These are phyloP conservation scores for cattle (Bos taurus) DNA, from an alignment of 2,113 vertebrate species.

Conservation along the genomic window ARS-UCD2.0 NC_037338.1:90704501-90705000, in stretches of 20 bases:
- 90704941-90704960: accelerated
- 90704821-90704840: neutral
- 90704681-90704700: accelerated
- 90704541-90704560: neutral
- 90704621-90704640: neutral
- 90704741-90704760: no score
- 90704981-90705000: neutral
- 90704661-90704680: neutral
- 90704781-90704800: no score
- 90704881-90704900: neutral
- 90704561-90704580: neutral
- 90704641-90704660: no score
- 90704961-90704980: neutral
- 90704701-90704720: neutral
- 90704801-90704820: neutral
- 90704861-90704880: accelerated
- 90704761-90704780: neutral
- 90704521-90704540: neutral
- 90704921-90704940: neutral
- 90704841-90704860: neutral
- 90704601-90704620: no score
- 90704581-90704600: neutral
- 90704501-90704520: neutral
- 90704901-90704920: accelerated
- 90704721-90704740: neutral